phyloP scores from a whole-genome alignment of 2,888 invertebrate species.

The Troides oblongomaculatus region DNA sequence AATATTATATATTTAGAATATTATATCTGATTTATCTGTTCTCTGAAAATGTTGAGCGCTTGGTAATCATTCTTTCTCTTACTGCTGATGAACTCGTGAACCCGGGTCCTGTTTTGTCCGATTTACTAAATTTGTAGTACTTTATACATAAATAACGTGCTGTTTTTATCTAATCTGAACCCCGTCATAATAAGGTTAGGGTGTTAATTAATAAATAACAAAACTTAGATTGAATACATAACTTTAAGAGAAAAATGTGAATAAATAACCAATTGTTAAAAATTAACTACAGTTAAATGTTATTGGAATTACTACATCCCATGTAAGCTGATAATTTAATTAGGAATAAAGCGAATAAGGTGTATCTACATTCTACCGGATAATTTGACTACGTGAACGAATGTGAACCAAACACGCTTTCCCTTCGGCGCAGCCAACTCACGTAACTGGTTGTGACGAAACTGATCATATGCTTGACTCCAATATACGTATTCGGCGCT shows the following conservation, averaged over 20 bases:
- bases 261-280: no score
- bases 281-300: background rate
- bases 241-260: no score
- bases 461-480: conserved; percentile 30
- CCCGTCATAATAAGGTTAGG: background rate
- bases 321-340: background rate
- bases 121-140: no score
- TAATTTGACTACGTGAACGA: conserved; percentile 8
- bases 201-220: no score
- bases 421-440: conserved; percentile 40
- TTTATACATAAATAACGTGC: no score
- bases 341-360: background rate
- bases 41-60: no score
- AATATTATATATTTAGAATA: no score
- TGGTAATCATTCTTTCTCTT: no score
- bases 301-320: background rate
- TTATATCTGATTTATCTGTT: no score
- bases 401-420: conserved; percentile 44
- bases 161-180: background rate
- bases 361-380: background rate
- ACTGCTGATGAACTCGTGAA: no score
- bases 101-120: no score
- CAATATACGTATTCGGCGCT: conserved; percentile 34
- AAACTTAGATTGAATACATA: background rate
- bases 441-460: conserved; percentile 36